Conservation (phyloP, 2,113 vertebrate genomes). For the Corythornis vintsioides region DNA sequence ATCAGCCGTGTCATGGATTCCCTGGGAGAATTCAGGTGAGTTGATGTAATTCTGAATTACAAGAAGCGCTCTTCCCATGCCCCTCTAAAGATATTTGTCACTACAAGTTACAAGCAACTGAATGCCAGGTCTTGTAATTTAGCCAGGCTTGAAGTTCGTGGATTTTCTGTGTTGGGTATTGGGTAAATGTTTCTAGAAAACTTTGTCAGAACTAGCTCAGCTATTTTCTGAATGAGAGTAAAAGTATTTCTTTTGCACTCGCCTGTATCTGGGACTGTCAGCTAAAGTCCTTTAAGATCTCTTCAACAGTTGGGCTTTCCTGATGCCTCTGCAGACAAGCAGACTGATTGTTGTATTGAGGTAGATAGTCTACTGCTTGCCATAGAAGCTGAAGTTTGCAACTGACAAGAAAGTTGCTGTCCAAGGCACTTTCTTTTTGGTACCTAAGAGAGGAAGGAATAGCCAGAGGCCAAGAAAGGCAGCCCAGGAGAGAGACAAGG, state of each 20-base stretch:
- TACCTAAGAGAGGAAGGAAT: background rate
- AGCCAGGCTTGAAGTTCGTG: background rate
- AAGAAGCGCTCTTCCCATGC: background rate
- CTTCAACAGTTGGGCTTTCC: background rate
- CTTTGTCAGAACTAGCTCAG: background rate
- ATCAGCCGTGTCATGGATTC: constrained; percentile 87
- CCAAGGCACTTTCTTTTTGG: background rate
- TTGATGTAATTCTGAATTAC: constrained; percentile 35
- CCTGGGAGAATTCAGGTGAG: constrained; percentile 88
- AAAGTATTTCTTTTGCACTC: background rate
- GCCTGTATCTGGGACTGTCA: background rate
- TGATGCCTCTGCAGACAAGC: background rate
- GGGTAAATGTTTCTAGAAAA: background rate
- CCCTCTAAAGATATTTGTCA: background rate
- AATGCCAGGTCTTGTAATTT: background rate
- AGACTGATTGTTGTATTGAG: background rate
- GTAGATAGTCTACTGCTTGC: background rate
- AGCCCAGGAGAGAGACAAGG: background rate
- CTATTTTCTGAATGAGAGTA: background rate
- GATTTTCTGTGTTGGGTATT: background rate
- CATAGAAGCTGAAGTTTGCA: background rate
- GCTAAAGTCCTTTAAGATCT: background rate
- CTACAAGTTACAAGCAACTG: background rate
- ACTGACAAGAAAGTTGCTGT: background rate
- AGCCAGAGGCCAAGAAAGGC: background rate